These are phyloP conservation scores for Allophyes oxyacanthae DNA, from an alignment of 2,888 invertebrate genomes.

Conservation along the genomic window DNA sequence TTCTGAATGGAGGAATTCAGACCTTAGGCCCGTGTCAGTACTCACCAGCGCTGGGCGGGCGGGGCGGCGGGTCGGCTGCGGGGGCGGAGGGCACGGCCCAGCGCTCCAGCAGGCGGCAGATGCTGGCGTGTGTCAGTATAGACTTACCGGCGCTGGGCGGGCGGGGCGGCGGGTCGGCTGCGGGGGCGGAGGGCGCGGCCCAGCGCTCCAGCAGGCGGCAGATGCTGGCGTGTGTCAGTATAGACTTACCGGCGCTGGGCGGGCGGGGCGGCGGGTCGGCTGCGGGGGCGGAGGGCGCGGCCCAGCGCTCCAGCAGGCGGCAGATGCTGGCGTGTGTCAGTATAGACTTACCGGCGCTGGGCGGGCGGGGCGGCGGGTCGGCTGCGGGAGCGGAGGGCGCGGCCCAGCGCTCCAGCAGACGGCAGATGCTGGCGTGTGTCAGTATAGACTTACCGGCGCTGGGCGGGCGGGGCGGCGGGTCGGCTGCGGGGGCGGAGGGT, in stretches of 20 bases:
- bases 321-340: slow-evolving; percentile 95
- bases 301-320: slow-evolving; percentile 92
- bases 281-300: slow-evolving; percentile 74
- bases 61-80: slow-evolving; percentile 43
- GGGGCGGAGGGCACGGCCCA: slow-evolving; percentile 83
- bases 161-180: slow-evolving; percentile 42
- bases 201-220: slow-evolving; percentile 94
- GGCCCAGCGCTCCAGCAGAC: slow-evolving; percentile 93
- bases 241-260: no score
- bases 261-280: slow-evolving; percentile 39
- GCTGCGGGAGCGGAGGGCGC: slow-evolving; percentile 71
- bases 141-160: no score
- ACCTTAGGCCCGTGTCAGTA: no score
- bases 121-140: slow-evolving; percentile 95
- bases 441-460: no score
- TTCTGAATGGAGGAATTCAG: no score
- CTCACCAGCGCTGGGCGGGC: slow-evolving; percentile 62
- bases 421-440: slow-evolving; percentile 95
- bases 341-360: no score
- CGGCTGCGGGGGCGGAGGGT: slow-evolving; percentile 69
- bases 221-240: slow-evolving; percentile 95
- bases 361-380: slow-evolving; percentile 22
- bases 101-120: slow-evolving; percentile 94
- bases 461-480: no score
- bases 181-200: slow-evolving; percentile 77